A percentile compares a stretch with the other conserved stretches of the same genome.
Evolutionary conservation across 2,888 invertebrate species (phyloP).

Genomic region (Osedax frankpressi): DNA sequence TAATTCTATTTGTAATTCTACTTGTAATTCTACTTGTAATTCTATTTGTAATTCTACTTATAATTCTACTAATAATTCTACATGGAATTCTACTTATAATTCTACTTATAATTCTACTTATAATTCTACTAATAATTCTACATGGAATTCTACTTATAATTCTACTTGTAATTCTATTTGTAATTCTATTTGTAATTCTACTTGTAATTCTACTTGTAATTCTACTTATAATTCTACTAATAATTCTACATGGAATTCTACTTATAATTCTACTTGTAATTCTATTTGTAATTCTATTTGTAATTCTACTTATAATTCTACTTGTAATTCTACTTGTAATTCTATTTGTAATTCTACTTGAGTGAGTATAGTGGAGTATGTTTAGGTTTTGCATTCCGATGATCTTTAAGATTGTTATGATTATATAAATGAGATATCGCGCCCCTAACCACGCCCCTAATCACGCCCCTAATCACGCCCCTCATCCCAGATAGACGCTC

Average conservation of each 20-base stretch:
- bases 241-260: no score
- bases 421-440: no score
- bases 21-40: constrained; percentile 18
- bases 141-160: not conserved
- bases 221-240: not conserved
- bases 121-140: not conserved
- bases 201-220: constrained; percentile 3
- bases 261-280: no score
- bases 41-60: constrained; percentile 18
- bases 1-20: constrained; percentile 18
- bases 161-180: not conserved
- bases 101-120: constrained; percentile 13
- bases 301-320: no score
- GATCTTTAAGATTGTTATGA: no score
- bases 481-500: constrained; percentile 52
- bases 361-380: no score
- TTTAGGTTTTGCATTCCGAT: no score
- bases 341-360: no score
- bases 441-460: not conserved
- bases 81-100: constrained; percentile 16
- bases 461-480: not conserved
- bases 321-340: no score
- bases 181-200: constrained; percentile 3
- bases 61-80: constrained; percentile 18
- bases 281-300: no score